phyloP scores from a whole-genome alignment of 2,888 invertebrate genomes.

The Hydrotaea diabolus region DNA sequence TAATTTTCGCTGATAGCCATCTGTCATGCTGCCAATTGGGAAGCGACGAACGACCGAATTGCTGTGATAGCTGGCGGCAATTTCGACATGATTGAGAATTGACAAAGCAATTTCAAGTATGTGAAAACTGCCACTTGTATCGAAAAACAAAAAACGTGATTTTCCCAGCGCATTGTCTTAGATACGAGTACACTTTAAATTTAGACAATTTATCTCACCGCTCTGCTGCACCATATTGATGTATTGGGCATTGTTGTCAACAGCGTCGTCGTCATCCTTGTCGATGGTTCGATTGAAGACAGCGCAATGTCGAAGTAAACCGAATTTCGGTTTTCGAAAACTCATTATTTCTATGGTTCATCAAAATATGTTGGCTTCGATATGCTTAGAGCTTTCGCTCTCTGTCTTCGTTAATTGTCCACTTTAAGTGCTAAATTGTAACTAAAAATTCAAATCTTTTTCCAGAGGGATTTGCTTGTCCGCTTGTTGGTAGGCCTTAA shows the following conservation, averaged over 20 bases:
- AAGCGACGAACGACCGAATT: neutral
- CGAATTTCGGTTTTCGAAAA: constrained; percentile 54
- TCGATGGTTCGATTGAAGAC: constrained; percentile 54
- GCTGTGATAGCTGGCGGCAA: no score
- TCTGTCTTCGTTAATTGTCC: constrained; percentile 43
- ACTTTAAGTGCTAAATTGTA: constrained; percentile 58
- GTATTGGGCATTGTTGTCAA: constrained; percentile 19
- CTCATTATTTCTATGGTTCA: constrained; percentile 52
- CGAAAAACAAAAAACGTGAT: no score
- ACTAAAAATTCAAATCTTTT: constrained; percentile 54
- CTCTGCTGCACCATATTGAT: neutral
- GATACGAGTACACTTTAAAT: neutral
- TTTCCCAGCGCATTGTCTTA: constrained; percentile 1
- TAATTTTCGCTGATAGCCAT: constrained; percentile 29
- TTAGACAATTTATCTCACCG: neutral
- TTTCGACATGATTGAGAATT: neutral
- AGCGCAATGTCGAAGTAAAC: constrained; percentile 54
- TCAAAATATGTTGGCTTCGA: no score
- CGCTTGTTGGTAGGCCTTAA: constrained; percentile 42
- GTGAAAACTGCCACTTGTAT: neutral
- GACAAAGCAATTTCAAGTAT: constrained; percentile 19
- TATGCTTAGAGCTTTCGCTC: no score
- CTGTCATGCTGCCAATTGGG: constrained; percentile 53
- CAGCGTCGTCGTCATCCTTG: constrained; percentile 33
- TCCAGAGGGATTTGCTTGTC: neutral